phyloP scores from a whole-genome alignment of 2,113 vertebrate species.

The Nestor notabilis region DNA sequence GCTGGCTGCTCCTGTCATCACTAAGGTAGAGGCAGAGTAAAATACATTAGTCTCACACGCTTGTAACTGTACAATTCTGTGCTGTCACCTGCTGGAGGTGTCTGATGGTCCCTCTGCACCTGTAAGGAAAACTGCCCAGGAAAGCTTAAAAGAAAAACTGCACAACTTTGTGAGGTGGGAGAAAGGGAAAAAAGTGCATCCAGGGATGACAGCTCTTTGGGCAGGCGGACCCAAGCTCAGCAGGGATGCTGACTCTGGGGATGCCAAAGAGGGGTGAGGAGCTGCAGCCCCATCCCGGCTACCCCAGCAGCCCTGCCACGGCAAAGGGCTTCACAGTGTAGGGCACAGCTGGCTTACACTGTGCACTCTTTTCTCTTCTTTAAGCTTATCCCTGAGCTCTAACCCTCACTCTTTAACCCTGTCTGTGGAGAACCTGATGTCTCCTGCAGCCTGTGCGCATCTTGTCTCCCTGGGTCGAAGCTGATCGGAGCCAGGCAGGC shows the following conservation, averaged over 20 bases:
- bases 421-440: accelerated
- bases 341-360: accelerated
- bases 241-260: neutral
- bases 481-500: neutral
- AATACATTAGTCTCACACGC: accelerated
- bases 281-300: accelerated
- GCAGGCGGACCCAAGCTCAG: neutral
- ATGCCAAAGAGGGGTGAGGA: accelerated
- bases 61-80: neutral
- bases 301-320: accelerated
- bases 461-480: accelerated
- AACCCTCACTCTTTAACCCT: neutral
- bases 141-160: neutral
- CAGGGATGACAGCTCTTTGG: neutral
- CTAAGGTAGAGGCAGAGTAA: neutral
- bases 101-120: neutral
- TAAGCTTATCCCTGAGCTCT: neutral
- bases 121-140: accelerated
- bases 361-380: accelerated
- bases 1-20: neutral
- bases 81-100: neutral
- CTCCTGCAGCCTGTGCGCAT: accelerated
- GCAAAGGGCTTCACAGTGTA: neutral
- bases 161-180: neutral
- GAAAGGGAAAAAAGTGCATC: neutral